Evolutionary conservation across 2,888 invertebrate species (phyloP).

Genomic region (Rhorus exstirpatorius): DNA sequence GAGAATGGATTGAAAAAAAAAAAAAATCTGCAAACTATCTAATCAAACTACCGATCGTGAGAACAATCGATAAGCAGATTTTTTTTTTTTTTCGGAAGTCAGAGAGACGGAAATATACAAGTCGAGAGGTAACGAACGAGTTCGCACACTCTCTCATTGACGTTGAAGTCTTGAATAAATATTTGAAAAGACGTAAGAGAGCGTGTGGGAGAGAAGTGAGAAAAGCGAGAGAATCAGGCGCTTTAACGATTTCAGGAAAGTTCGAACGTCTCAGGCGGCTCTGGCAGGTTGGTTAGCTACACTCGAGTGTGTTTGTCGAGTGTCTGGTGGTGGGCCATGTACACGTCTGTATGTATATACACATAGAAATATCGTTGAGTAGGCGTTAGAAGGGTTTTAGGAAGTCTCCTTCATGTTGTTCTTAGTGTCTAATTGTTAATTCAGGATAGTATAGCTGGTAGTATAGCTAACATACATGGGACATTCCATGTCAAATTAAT

Average conservation of each 20-base stretch:
- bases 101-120: slow-evolving; percentile 9
- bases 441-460: slow-evolving; percentile 28
- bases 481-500: not conserved
- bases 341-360: slow-evolving; percentile 23
- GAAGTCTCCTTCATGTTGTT: not conserved
- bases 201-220: not conserved
- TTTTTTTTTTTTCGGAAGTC: not conserved
- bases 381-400: slow-evolving; percentile 9
- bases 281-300: slow-evolving; percentile 57
- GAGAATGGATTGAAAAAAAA: too few relatives aligned
- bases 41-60: not conserved
- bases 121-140: slow-evolving; percentile 37
- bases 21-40: too few relatives aligned
- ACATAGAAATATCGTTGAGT: slow-evolving; percentile 30
- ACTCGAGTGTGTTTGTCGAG: slow-evolving; percentile 63
- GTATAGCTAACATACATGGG: slow-evolving; percentile 10
- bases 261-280: slow-evolving; percentile 61
- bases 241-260: slow-evolving; percentile 62
- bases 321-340: slow-evolving; percentile 47
- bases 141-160: slow-evolving; percentile 52
- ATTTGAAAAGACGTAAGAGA: slow-evolving; percentile 52
- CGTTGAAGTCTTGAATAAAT: slow-evolving; percentile 56
- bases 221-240: slow-evolving; percentile 38
- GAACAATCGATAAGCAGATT: not conserved
- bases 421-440: slow-evolving; percentile 62